Evolutionary conservation across 2,888 invertebrate genomes (phyloP).

Genomic region (Euplagia quadripunctaria): DNA sequence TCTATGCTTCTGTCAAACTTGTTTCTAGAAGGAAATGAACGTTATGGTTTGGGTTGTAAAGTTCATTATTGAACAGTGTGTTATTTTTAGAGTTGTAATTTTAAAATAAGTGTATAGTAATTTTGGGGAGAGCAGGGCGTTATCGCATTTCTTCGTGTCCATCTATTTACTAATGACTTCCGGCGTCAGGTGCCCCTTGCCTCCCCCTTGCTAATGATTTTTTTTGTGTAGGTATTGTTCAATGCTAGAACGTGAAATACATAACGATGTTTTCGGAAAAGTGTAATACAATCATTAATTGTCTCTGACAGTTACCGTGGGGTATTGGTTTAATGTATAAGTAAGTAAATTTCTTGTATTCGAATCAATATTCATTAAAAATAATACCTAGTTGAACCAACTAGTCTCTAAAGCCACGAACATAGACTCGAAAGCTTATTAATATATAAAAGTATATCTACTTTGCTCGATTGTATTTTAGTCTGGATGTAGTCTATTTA

Average conservation of each 20-base stretch:
- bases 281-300: slow-evolving; percentile 15
- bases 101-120: slow-evolving; percentile 63
- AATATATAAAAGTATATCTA: too few species aligned
- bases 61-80: slow-evolving; percentile 18
- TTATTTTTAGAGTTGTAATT: slow-evolving; percentile 26
- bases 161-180: slow-evolving; percentile 88
- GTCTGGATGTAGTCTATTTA: not conserved
- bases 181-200: slow-evolving; percentile 82
- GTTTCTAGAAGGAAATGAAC: slow-evolving; percentile 19
- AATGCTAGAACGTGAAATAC: slow-evolving; percentile 45
- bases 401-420: not conserved
- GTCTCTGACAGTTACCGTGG: slow-evolving; percentile 7
- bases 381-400: not conserved
- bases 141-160: slow-evolving; percentile 79
- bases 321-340: not conserved
- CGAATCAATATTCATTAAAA: not conserved
- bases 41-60: slow-evolving; percentile 22
- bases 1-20: slow-evolving; percentile 39
- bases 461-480: too few species aligned
- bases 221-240: slow-evolving; percentile 55
- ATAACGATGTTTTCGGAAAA: slow-evolving; percentile 39
- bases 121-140: slow-evolving; percentile 81
- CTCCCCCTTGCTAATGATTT: slow-evolving; percentile 69
- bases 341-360: not conserved
- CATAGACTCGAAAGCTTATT: too few species aligned